These are phyloP conservation scores for Phymorhynchus buccinoides DNA, from an alignment of 1,140 invertebrate species.

Conservation along the genomic window DNA sequence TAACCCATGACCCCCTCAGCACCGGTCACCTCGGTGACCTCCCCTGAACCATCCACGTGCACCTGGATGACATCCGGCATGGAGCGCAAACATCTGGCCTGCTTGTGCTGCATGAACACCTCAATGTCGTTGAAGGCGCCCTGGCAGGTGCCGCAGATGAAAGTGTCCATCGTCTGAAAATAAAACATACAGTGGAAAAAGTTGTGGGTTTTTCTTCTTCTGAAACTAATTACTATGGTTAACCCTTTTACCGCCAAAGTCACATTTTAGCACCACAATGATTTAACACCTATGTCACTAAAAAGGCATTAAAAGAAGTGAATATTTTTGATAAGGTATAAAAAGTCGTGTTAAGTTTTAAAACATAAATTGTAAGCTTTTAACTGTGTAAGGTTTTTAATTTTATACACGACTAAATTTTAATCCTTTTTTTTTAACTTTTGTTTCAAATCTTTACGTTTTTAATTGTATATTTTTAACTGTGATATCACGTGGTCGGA, in stretches of 20 bases:
- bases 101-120: slow-evolving; percentile 66
- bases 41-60: slow-evolving; percentile 45
- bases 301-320: not conserved
- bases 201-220: too few species aligned
- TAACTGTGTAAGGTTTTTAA: too few species aligned
- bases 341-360: not conserved
- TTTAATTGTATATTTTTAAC: too few species aligned
- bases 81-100: slow-evolving; percentile 48
- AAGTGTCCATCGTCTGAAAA: slow-evolving; percentile 57
- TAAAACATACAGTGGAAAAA: not conserved
- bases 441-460: too few species aligned
- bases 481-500: too few species aligned
- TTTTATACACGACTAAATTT: too few species aligned
- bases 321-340: not conserved
- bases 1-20: slow-evolving; percentile 33
- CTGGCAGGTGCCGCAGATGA: slow-evolving; percentile 67
- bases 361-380: not conserved
- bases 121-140: slow-evolving; percentile 63
- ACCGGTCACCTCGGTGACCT: slow-evolving; percentile 44
- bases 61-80: slow-evolving; percentile 45
- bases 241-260: not conserved
- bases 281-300: too few species aligned
- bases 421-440: too few species aligned
- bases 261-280: too few species aligned
- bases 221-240: not conserved